Conservation (phyloP, 2,113 vertebrate genomes). For the Smithornis capensis region DNA sequence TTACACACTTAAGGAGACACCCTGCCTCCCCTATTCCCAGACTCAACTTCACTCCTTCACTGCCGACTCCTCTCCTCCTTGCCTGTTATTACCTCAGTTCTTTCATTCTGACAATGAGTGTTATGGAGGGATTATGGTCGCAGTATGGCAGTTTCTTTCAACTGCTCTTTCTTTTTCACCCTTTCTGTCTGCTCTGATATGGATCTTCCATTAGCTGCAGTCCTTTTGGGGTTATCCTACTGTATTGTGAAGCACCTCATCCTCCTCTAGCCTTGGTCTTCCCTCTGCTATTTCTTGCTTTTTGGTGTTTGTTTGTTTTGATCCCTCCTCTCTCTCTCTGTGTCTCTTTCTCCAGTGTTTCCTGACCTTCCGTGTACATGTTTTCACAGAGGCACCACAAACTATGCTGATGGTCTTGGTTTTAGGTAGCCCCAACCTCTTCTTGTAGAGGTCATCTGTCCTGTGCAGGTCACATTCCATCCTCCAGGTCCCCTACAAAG, state of each 20-base stretch:
- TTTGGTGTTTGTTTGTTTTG: neutral
- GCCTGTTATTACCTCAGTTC: neutral
- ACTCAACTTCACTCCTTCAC: neutral
- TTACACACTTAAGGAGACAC: neutral
- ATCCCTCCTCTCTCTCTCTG: neutral
- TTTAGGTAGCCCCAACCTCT: neutral
- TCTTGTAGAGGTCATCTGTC: neutral
- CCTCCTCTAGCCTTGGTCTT: neutral
- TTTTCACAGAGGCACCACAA: neutral
- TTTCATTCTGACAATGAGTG: neutral
- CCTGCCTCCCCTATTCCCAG: neutral
- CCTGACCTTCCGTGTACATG: neutral
- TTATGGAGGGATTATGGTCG: neutral
- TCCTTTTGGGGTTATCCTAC: neutral
- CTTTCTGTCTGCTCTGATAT: neutral
- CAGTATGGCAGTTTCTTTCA: neutral
- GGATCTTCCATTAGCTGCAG: neutral
- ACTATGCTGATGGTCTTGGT: neutral
- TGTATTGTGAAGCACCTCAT: neutral
- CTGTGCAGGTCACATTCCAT: neutral
- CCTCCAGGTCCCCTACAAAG: neutral
- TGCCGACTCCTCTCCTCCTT: neutral
- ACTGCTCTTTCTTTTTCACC: neutral
- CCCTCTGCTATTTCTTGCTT: neutral
- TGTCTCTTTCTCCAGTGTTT: neutral